Evolutionary conservation across 2,797 vertebrate species (phyloP).

Genomic region (Rhynchotus rufescens): DNA sequence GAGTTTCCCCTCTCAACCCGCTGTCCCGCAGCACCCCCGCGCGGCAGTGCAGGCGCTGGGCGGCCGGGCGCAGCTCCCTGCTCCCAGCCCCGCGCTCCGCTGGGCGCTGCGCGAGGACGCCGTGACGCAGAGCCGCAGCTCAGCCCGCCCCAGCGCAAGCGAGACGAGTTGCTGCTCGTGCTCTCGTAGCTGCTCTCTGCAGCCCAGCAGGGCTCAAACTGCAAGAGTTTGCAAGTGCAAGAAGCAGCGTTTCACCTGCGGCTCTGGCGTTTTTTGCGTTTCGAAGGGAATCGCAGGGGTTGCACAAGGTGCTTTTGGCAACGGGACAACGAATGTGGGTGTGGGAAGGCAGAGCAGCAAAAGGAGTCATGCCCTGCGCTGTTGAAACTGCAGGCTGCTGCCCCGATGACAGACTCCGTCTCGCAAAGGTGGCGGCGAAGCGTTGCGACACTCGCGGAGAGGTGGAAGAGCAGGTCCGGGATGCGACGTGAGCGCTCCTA

Average conservation of each 20-base stretch:
- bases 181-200: background rate
- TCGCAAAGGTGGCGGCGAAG: background rate
- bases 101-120: background rate
- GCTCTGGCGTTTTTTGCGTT: too few relatives aligned
- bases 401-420: background rate
- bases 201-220: background rate
- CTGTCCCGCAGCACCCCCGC: background rate
- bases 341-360: background rate
- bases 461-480: background rate
- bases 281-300: accelerated
- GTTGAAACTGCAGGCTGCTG: background rate
- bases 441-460: background rate
- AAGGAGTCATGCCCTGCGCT: background rate
- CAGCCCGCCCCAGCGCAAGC: background rate
- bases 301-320: background rate
- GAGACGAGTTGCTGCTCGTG: background rate
- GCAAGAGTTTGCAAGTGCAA: too few relatives aligned
- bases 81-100: background rate
- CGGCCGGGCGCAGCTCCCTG: background rate
- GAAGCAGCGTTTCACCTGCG: accelerated
- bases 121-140: background rate
- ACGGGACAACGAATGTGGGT: background rate
- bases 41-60: background rate
- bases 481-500: background rate
- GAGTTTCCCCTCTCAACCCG: background rate